phyloP scores from a whole-genome alignment of 2,797 vertebrate genomes.

The Hirundo rustica region DNA sequence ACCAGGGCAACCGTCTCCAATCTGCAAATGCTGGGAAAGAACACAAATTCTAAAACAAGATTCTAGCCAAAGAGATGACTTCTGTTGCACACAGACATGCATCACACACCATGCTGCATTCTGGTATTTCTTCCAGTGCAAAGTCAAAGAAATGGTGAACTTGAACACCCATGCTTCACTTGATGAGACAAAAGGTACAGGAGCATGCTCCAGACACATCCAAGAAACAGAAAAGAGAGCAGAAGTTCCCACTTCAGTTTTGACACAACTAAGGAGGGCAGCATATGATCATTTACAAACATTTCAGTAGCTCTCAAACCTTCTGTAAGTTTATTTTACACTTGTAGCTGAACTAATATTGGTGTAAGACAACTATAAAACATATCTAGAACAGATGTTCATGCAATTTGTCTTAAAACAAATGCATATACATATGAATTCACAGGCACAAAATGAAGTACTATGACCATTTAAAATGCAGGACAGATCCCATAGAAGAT shows the following conservation, averaged over 20 bases:
- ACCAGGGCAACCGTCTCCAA: not conserved
- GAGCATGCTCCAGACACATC: not conserved
- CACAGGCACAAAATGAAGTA: not conserved
- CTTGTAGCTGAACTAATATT: not conserved
- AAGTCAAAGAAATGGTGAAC: not conserved
- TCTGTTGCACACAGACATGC: not conserved
- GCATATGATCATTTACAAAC: not conserved
- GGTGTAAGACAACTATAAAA: not conserved
- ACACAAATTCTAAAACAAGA: not conserved
- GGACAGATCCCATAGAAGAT: not conserved
- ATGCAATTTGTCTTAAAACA: not conserved
- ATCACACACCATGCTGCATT: too few relatives aligned
- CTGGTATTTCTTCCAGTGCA: not conserved
- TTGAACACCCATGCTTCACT: accelerated
- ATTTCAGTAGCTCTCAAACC: not conserved
- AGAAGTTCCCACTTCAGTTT: not conserved
- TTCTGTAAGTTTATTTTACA: not conserved
- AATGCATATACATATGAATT: not conserved
- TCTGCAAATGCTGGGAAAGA: not conserved
- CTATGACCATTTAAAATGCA: not conserved
- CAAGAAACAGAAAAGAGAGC: not conserved
- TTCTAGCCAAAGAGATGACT: not conserved
- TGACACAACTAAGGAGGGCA: not conserved
- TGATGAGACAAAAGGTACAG: not conserved
- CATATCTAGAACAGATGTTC: not conserved